These are phyloP conservation scores for Equus quagga DNA, from an alignment of 2,113 vertebrate genomes.

Conservation along the genomic window DNA sequence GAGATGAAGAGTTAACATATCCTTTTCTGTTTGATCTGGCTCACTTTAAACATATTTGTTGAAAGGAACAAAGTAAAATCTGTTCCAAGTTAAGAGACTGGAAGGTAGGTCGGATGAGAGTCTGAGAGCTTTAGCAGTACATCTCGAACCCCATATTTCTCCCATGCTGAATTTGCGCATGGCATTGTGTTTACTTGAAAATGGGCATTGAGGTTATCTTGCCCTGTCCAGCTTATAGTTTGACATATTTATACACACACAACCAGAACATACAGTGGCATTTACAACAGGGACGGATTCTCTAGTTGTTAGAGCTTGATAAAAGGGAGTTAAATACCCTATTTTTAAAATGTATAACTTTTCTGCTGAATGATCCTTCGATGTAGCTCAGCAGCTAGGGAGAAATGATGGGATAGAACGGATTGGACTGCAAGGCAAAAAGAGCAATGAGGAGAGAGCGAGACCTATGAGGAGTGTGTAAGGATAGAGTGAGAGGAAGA, in stretches of 20 bases:
- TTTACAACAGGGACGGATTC: conserved; percentile 39
- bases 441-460: neutral
- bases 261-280: conserved; percentile 32
- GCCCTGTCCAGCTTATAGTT: conserved; percentile 53
- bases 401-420: neutral
- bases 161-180: neutral
- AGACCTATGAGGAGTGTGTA: neutral
- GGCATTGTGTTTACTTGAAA: conserved; percentile 56
- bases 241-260: conserved; percentile 49
- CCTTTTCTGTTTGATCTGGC: neutral
- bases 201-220: conserved; percentile 63
- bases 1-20: conserved; percentile 54
- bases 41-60: conserved; percentile 50
- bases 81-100: conserved; percentile 61
- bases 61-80: conserved; percentile 60
- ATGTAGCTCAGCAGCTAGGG: conserved; percentile 16
- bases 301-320: conserved; percentile 27
- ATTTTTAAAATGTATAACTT: conserved; percentile 46
- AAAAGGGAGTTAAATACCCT: conserved; percentile 44
- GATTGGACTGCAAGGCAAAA: neutral
- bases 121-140: conserved; percentile 9
- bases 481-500: neutral
- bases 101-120: conserved; percentile 12
- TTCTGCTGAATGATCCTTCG: conserved; percentile 8
- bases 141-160: conserved; percentile 21